phyloP scores from a whole-genome alignment of 2,113 vertebrate species.

The Planiliza haematocheilus region DNA sequence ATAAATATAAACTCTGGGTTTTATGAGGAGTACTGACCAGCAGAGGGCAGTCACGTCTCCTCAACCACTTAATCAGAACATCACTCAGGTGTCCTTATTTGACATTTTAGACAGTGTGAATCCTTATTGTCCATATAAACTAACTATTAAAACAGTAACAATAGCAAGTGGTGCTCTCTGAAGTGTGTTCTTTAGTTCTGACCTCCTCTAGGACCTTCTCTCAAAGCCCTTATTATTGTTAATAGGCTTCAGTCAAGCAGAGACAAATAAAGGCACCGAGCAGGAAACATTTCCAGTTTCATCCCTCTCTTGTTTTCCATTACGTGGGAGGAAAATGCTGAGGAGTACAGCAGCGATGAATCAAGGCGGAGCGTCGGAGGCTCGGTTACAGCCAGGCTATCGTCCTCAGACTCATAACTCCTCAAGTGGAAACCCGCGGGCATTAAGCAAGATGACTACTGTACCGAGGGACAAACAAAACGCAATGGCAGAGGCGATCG shows the following conservation, averaged over 20 bases:
- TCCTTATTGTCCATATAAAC: not conserved
- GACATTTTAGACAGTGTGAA: not conserved
- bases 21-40: slow-evolving; percentile 2
- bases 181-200: not conserved
- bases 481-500: slow-evolving; percentile 20
- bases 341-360: slow-evolving; percentile 47
- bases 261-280: slow-evolving; percentile 40
- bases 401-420: slow-evolving; percentile 58
- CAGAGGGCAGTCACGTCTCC: slow-evolving; percentile 33
- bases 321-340: slow-evolving; percentile 49
- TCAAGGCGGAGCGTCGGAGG: slow-evolving; percentile 44
- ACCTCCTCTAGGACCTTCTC: not conserved
- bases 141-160: not conserved
- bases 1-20: too few relatives aligned
- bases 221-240: not conserved
- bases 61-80: not conserved
- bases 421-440: slow-evolving; percentile 39
- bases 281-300: slow-evolving; percentile 17
- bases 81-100: not conserved
- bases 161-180: not conserved
- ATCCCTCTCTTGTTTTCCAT: slow-evolving; percentile 47
- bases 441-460: slow-evolving; percentile 53
- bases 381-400: slow-evolving; percentile 27
- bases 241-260: slow-evolving; percentile 39
- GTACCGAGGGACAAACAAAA: slow-evolving; percentile 35